These are phyloP conservation scores for Rousettus leschenaultii DNA, from an alignment of 2,113 vertebrate species.

Conservation along the genomic window DNA sequence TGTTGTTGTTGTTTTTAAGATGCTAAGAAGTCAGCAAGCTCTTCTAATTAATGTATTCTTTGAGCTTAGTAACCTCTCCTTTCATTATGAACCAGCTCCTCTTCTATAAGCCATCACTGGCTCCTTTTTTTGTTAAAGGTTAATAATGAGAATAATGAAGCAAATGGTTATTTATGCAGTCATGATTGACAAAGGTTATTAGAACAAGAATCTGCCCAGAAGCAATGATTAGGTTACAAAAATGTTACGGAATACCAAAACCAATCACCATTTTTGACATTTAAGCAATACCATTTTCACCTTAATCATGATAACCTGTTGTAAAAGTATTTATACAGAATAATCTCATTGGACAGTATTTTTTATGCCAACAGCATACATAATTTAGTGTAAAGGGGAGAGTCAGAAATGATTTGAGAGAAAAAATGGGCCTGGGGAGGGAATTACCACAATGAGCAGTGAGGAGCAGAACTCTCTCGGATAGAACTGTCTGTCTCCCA, in stretches of 20 bases:
- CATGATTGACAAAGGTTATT: slow-evolving; percentile 81
- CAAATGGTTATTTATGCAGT: slow-evolving; percentile 80
- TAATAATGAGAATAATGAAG: slow-evolving; percentile 81
- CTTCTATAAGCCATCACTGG: slow-evolving; percentile 30
- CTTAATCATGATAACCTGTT: slow-evolving; percentile 78
- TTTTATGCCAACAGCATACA: slow-evolving; percentile 76
- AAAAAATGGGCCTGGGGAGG: slow-evolving; percentile 73
- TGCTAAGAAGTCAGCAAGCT: slow-evolving; percentile 53
- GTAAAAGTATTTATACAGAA: slow-evolving; percentile 80
- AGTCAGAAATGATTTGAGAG: slow-evolving; percentile 67
- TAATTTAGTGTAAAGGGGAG: slow-evolving; percentile 77
- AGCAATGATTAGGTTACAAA: slow-evolving; percentile 82
- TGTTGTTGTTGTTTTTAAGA: slow-evolving; percentile 64
- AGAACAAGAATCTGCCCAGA: slow-evolving; percentile 81
- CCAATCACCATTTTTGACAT: slow-evolving; percentile 79
- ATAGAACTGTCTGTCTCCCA: not conserved
- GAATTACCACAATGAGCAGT: slow-evolving; percentile 75
- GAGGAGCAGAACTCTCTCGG: slow-evolving; percentile 70
- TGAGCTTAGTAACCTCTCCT: slow-evolving; percentile 56
- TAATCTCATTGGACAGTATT: slow-evolving; percentile 80
- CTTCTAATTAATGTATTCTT: slow-evolving; percentile 67
- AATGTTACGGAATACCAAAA: slow-evolving; percentile 83
- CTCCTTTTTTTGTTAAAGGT: slow-evolving; percentile 70
- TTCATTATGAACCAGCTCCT: slow-evolving; percentile 46
- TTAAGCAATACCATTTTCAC: slow-evolving; percentile 77